Conservation (phyloP, 1,140 invertebrate genomes). For the Eurosta solidaginis region DNA sequence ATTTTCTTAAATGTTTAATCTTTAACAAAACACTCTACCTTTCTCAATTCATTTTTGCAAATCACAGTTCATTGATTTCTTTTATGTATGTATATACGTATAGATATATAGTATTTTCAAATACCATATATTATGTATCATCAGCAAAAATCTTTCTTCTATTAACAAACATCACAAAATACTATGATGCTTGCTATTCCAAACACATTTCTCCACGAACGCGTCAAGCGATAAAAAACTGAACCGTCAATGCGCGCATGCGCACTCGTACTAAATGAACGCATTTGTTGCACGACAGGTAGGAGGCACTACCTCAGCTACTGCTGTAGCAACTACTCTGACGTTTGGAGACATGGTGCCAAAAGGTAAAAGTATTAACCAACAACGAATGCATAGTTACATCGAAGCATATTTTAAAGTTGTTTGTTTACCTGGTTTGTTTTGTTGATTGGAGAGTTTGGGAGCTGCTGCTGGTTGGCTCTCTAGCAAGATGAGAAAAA, state of each 20-base stretch:
- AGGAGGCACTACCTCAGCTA: not conserved
- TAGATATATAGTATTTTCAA: too few species aligned
- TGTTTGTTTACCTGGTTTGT: not conserved
- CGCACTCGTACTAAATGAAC: conserved; percentile 12
- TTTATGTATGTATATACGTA: too few species aligned
- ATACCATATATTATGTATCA: too few species aligned
- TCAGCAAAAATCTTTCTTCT: too few species aligned
- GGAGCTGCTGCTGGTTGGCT: not conserved
- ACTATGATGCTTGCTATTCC: not conserved
- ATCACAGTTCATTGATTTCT: too few species aligned
- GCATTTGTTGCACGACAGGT: not conserved
- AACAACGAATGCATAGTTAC: not conserved
- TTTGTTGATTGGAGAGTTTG: not conserved
- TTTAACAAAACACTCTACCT: too few species aligned
- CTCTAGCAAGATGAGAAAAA: conserved; percentile 12
- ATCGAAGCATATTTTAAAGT: too few species aligned
- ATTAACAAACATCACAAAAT: too few species aligned
- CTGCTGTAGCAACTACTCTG: not conserved
- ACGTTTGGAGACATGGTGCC: not conserved
- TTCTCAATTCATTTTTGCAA: too few species aligned
- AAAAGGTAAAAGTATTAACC: too few species aligned
- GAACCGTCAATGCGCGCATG: conserved; percentile 16
- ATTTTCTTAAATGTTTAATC: too few species aligned
- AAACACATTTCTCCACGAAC: conserved; percentile 1
- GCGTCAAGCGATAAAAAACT: not conserved